These are phyloP conservation scores for Scaptomyza parva DNA, from an alignment of 2,888 invertebrate species.

Conservation along the genomic window DNA sequence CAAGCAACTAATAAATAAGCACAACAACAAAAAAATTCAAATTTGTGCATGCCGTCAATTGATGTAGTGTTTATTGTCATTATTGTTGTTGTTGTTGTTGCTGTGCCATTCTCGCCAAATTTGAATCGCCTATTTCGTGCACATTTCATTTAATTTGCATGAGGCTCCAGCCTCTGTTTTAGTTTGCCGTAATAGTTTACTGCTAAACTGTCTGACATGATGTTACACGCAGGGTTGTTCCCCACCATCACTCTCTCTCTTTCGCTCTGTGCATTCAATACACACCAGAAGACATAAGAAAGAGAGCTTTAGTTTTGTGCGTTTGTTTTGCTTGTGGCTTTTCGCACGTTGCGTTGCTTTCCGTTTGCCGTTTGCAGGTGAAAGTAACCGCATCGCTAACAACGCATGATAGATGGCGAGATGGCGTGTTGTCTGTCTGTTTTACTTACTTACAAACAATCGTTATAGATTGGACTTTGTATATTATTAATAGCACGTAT, in stretches of 20 bases:
- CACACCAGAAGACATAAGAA: neutral
- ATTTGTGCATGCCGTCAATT: constrained; percentile 42
- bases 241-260: constrained; percentile 1
- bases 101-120: constrained; percentile 12
- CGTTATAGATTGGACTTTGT: constrained; percentile 20
- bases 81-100: constrained; percentile 14
- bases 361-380: constrained; percentile 62
- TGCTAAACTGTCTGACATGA: constrained; percentile 1
- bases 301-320: constrained; percentile 41
- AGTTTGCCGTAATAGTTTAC: constrained; percentile 15
- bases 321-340: constrained; percentile 43
- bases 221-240: neutral
- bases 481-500: neutral
- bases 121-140: constrained; percentile 23
- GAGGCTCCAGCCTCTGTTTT: neutral
- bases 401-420: constrained; percentile 70
- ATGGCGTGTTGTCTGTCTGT: constrained; percentile 66
- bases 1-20: constrained; percentile 46
- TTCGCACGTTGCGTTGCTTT: constrained; percentile 36
- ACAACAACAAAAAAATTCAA: constrained; percentile 33
- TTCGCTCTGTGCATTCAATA: neutral
- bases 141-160: constrained; percentile 27
- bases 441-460: constrained; percentile 12
- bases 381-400: constrained; percentile 53
- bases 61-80: constrained; percentile 18